A percentile compares a stretch with the other conserved stretches of the same genome.
These are phyloP conservation scores for Belgica antarctica DNA, from an alignment of 2,888 invertebrate species.

Conservation along the genomic window DNA sequence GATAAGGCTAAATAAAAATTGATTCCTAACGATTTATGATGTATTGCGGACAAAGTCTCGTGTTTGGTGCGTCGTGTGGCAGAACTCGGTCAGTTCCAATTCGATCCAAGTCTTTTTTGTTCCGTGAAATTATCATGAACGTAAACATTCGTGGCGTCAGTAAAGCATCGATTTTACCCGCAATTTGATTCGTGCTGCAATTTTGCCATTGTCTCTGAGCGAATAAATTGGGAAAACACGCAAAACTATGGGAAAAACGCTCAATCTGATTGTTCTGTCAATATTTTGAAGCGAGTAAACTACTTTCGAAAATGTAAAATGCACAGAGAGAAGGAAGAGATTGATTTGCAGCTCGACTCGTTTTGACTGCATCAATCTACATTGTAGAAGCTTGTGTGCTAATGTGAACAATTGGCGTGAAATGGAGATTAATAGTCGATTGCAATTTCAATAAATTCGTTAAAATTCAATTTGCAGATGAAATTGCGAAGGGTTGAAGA, in stretches of 20 bases:
- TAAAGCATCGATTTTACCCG: background rate
- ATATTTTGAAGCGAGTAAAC: background rate
- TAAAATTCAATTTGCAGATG: background rate
- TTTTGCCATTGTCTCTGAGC: background rate
- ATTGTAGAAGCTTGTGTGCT: background rate
- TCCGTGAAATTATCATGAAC: too few relatives aligned
- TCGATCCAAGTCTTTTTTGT: too few relatives aligned
- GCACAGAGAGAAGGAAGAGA: too few relatives aligned
- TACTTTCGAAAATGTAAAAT: too few relatives aligned
- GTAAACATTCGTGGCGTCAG: too few relatives aligned
- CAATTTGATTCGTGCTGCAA: background rate
- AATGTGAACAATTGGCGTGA: background rate
- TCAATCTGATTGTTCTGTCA: background rate
- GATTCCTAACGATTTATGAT: background rate
- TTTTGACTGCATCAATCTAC: too few relatives aligned
- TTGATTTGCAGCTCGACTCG: too few relatives aligned
- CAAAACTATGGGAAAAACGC: background rate
- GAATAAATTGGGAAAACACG: background rate
- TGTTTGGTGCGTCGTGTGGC: background rate
- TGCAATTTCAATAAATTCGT: background rate
- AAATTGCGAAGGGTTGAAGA: too few relatives aligned
- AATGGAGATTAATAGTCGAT: too few relatives aligned
- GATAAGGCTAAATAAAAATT: conserved; percentile 10
- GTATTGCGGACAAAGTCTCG: too few relatives aligned
- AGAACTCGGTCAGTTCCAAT: background rate